Evolutionary conservation across 2,113 vertebrate genomes (phyloP).

Genomic region (Dendrocopos noguchii): DNA sequence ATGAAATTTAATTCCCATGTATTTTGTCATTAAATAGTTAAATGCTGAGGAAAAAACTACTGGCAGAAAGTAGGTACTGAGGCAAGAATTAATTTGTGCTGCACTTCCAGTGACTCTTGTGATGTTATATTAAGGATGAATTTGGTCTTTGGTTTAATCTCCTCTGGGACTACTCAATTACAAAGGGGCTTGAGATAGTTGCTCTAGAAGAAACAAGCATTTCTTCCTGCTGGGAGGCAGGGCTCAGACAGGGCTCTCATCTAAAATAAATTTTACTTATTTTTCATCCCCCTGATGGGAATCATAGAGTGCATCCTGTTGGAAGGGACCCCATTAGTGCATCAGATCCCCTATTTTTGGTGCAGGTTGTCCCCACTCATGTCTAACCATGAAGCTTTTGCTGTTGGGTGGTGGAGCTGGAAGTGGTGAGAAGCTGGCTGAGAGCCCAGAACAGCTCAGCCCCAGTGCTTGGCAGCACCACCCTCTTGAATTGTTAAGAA

Average conservation of each 20-base stretch:
- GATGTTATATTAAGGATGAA: constrained; percentile 4
- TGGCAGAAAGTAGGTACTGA: background rate
- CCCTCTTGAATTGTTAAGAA: background rate
- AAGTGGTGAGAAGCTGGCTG: background rate
- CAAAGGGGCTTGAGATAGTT: background rate
- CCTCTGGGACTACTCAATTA: background rate
- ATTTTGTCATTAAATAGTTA: constrained; percentile 8
- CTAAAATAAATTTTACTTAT: background rate
- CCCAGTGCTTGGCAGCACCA: fast-evolving
- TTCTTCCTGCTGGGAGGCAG: background rate
- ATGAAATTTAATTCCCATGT: background rate
- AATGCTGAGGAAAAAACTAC: background rate
- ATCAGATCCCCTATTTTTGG: background rate
- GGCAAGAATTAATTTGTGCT: constrained; percentile 31
- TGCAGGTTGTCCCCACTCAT: background rate
- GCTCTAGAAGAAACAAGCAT: background rate
- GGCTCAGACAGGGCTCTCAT: background rate
- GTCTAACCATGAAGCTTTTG: background rate
- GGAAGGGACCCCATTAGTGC: background rate
- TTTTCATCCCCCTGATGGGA: background rate
- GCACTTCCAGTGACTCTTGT: background rate
- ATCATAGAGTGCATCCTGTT: background rate
- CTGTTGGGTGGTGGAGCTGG: background rate
- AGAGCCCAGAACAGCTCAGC: background rate
- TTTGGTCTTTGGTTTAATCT: constrained; percentile 33